Base-by-base conservation (phyloP, 2,113 vertebrate genomes). In the Megaleporinus macrocephalus region DNA sequence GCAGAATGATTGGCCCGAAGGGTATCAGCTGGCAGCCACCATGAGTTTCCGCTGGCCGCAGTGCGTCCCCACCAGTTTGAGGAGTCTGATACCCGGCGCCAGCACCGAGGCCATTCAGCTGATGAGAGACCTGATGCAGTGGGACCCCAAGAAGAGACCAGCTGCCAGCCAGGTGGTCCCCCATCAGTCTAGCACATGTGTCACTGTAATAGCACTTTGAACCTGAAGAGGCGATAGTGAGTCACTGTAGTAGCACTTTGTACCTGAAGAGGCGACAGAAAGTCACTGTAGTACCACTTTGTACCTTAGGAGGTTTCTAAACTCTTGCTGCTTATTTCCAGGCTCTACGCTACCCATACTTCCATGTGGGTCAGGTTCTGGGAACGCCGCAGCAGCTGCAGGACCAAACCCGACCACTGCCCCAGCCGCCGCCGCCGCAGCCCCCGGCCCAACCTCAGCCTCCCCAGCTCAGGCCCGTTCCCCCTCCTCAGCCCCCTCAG, bases 1-100 rank as follows among this genome's bases (percentile, higher is more conserved):
- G 85, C 88, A 99, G 98, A 94, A 83, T 41, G 97, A 99, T 78
- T 99, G 98, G 98, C 92, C 96, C 12, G 98, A 99, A 89, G 98
- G 98, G 26, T 95, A 96, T 88, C 97, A 97, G 51, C 94, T 99
- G 47, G 96, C 97, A 13, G 89, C 95, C 72, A 93, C 95, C 14
- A 99, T 99, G 97, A 97, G 95, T 85, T 99, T 99, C 88, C 97
- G 95, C 74, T 99, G 98, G 86, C 98, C 98, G 20, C 97, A 99
- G 0, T 99, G 97, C 83, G 94, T 98, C 69, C 95, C 97, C 44
- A 96, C 97, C 84, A 96, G 96, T 84, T 89, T 99, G 59, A 97
- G 97, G 94, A 96, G 96, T 66, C 96, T 99, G 12, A 98, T 99
- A 82, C 97, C 97, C 68, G 98, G 99, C 73, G 97, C 97, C 89